phyloP scores from a whole-genome alignment of 2,888 invertebrate genomes.

The Eucera pruinosa region DNA sequence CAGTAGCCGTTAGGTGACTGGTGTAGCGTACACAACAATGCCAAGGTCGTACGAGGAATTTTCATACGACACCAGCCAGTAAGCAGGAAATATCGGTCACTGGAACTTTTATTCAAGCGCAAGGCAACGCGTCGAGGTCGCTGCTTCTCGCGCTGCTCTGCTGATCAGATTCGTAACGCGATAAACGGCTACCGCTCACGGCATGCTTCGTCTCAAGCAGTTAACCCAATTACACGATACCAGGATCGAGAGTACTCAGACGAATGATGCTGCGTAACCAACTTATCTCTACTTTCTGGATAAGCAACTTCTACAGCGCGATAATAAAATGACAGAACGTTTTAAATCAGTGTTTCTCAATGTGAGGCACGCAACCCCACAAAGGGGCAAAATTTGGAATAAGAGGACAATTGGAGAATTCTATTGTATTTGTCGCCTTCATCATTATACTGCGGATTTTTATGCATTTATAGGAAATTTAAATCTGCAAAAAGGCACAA shows the following conservation, averaged over 20 bases:
- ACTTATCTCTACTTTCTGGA: conserved; percentile 3
- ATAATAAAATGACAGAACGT: too few relatives aligned
- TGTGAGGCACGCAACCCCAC: too few relatives aligned
- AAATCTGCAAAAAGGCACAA: too few relatives aligned
- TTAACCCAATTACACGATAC: conserved; percentile 62
- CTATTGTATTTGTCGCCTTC: too few relatives aligned
- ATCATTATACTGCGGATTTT: too few relatives aligned
- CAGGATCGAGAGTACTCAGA: not conserved
- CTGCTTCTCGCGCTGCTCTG: not conserved
- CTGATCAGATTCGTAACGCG: conserved; percentile 31
- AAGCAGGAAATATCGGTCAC: conserved; percentile 65
- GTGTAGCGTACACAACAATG: conserved; percentile 10
- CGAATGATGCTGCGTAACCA: not conserved
- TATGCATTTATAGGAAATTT: too few relatives aligned
- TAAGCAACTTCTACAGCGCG: not conserved
- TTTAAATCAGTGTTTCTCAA: too few relatives aligned
- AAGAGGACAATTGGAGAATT: too few relatives aligned
- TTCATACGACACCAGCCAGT: conserved; percentile 12
- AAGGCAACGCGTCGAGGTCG: conserved; percentile 2
- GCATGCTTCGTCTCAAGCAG: conserved; percentile 59
- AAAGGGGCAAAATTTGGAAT: too few relatives aligned
- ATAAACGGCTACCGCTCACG: conserved; percentile 24
- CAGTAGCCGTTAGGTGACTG: not conserved
- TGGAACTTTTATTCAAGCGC: conserved; percentile 67
- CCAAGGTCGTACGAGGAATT: conserved; percentile 34